Evolutionary conservation across 2,888 invertebrate species (phyloP), one percentile per base, ranked within the genome.

Genomic region (Epistrophella euchroma): DNA sequence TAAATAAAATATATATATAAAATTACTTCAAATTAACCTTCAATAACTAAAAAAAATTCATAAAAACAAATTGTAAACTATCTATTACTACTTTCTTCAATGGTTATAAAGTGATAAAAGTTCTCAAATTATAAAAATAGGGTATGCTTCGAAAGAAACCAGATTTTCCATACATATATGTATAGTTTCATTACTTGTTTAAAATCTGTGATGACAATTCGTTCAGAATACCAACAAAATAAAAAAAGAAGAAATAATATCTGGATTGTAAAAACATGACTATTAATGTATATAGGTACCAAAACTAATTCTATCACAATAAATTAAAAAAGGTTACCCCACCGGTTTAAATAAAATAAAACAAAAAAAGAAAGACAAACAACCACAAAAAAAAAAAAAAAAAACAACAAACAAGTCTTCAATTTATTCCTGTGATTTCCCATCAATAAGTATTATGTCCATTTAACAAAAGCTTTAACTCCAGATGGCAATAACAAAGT

Each of bases 371-470:
- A 45, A 28, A 64, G 6, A 45, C 7, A 64, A 47, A 66, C 28
- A 45, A 47, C 15, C 22, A 64, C 10, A 0, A 43, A 25, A 25
- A 17, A 28, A n/a, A 11, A 28, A 43, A 15, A n/a, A 15, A n/a
- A 37, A 43, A 25, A 43, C 7, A 32, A 45, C 43, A 19, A 7
- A 45, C 35, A 37, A 56, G 58, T 70, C 25, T 70, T 77, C 19
- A 60, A 55, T 47, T 68, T 77, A 60, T 71, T 62, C 58, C 76
- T 60, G 76, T 50, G 50, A 70, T 47, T 58, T 70, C 43, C 43
- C 71, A 78, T 71, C 22, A 70, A 77, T 70, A 47, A 47, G 22
- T 47, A 52, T 58, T 28, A 40, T 68, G 43, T n/a, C 64, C 74
- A 35, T 22, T 55, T 66, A 66, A 66, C 17, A 15, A 56, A 56